Conservation (phyloP, 2,113 vertebrate genomes). For the human region GRCh38 chr9:115112001-115112500, state of each 20-base stretch:
- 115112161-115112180: constrained; percentile 35
- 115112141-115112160: constrained; percentile 16
- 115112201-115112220: constrained; percentile 37
- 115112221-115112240: constrained; percentile 9
- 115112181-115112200: constrained; percentile 43
- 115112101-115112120: not conserved
- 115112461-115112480: rapidly evolving
- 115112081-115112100: not conserved
- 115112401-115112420: not conserved
- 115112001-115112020: not conserved
- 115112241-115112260: constrained; percentile 51
- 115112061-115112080: not conserved
- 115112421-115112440: not conserved
- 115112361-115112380: not conserved
- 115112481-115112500: not conserved
- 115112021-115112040: not conserved
- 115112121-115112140: constrained; percentile 12
- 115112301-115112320: constrained; percentile 31
- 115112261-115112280: not conserved
- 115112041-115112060: not conserved
- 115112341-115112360: not conserved
- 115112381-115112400: not conserved
- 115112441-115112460: not conserved
- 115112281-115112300: constrained; percentile 51
- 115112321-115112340: constrained; percentile 1